These are phyloP conservation scores for Philopotamus ludificatus DNA, from an alignment of 1,140 invertebrate species.

Conservation along the genomic window DNA sequence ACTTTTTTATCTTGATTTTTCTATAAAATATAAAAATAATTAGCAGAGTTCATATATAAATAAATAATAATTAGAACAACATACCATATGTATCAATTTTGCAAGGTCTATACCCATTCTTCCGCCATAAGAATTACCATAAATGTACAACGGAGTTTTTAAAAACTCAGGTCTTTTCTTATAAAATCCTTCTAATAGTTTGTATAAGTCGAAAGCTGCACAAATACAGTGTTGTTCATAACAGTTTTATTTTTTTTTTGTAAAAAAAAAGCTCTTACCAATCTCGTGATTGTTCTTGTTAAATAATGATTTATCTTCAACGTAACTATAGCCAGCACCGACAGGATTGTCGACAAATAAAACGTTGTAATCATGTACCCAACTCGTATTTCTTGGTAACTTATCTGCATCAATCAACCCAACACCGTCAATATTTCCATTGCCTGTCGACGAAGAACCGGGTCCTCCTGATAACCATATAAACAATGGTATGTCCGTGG, in stretches of 20 bases:
- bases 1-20: conserved; percentile 65
- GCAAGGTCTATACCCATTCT: conserved; percentile 86
- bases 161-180: conserved; percentile 58
- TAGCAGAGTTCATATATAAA: neutral
- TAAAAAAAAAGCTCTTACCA: conserved; percentile 46
- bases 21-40: conserved; percentile 47
- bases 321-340: conserved; percentile 75
- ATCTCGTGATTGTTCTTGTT: conserved; percentile 71
- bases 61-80: neutral
- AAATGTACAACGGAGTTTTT: conserved; percentile 75
- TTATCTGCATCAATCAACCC: conserved; percentile 68
- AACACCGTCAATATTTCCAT: conserved; percentile 76
- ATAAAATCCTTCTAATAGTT: conserved; percentile 68
- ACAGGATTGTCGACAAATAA: too few relatives aligned
- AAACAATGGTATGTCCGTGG: conserved; percentile 65
- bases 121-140: conserved; percentile 86
- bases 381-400: conserved; percentile 66
- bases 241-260: neutral
- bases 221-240: neutral
- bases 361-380: too few relatives aligned
- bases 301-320: conserved; percentile 59
- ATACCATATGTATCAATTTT: conserved; percentile 61
- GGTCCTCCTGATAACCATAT: conserved; percentile 80
- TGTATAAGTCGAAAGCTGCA: too few relatives aligned
- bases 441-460: conserved; percentile 72